A percentile compares a stretch with the other conserved stretches of the same genome.
Conservation (phyloP, 2,888 invertebrate genomes). For the Hanleya hanleyi region DNA sequence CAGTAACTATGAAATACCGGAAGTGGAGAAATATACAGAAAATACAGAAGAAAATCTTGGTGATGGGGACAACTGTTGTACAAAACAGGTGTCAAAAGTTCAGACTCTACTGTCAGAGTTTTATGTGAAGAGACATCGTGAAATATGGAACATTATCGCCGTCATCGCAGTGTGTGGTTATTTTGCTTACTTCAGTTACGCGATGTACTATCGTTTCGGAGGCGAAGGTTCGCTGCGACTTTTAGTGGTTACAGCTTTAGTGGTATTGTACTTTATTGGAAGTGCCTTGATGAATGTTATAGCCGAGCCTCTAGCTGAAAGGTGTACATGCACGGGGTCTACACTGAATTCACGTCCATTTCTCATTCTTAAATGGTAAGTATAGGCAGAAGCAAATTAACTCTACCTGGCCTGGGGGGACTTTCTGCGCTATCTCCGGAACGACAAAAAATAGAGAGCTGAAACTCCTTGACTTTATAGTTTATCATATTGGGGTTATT, state of each 20-base stretch:
- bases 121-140: background rate
- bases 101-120: background rate
- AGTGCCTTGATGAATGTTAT: background rate
- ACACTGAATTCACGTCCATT: background rate
- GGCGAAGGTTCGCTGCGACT: background rate
- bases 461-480: no score
- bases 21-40: no score
- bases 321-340: background rate
- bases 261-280: constrained; percentile 14
- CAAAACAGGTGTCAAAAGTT: background rate
- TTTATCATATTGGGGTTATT: no score
- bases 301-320: background rate
- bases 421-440: no score
- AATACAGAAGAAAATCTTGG: no score
- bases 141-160: constrained; percentile 16
- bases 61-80: no score
- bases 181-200: background rate
- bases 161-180: background rate
- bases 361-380: background rate
- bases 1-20: no score
- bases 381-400: no score
- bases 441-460: no score
- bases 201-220: background rate
- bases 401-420: no score
- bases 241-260: background rate